A percentile compares a stretch with the other conserved stretches of the same genome.
Conservation (phyloP, 2,113 vertebrate genomes). For the Lepidothrix coronata region DNA sequence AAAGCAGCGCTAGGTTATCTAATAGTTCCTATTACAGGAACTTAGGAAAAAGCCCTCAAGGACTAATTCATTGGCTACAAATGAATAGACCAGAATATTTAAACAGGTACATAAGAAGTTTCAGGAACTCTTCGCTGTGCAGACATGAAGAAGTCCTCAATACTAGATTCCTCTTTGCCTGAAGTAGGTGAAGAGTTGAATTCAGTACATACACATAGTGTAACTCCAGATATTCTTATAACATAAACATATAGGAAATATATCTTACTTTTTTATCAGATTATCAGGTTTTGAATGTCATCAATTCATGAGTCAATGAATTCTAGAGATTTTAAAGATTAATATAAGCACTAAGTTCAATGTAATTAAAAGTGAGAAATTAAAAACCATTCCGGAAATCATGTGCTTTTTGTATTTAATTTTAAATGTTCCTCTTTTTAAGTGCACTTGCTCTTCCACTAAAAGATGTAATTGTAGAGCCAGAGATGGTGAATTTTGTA, state of each 20-base stretch:
- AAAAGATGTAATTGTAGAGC: background rate
- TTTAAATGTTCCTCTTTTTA: background rate
- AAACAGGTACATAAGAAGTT: background rate
- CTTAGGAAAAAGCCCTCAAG: background rate
- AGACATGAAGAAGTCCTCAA: background rate
- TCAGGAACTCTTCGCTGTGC: background rate
- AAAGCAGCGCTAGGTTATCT: background rate
- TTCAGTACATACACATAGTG: background rate
- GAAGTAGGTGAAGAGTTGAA: background rate
- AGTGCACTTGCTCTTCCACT: background rate
- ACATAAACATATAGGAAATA: background rate
- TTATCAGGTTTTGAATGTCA: background rate
- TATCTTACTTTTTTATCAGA: background rate
- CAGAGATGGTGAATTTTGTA: background rate
- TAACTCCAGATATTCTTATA: background rate
- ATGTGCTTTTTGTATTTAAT: background rate
- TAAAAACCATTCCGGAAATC: background rate
- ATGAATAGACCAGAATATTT: background rate
- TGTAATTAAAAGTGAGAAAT: background rate
- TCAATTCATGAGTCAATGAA: background rate
- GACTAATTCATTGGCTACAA: background rate
- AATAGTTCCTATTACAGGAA: background rate
- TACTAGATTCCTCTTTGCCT: background rate
- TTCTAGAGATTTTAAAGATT: background rate
- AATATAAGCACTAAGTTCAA: background rate